phyloP scores from a whole-genome alignment of 2,113 vertebrate species.

The Seriola rivoliana region DNA sequence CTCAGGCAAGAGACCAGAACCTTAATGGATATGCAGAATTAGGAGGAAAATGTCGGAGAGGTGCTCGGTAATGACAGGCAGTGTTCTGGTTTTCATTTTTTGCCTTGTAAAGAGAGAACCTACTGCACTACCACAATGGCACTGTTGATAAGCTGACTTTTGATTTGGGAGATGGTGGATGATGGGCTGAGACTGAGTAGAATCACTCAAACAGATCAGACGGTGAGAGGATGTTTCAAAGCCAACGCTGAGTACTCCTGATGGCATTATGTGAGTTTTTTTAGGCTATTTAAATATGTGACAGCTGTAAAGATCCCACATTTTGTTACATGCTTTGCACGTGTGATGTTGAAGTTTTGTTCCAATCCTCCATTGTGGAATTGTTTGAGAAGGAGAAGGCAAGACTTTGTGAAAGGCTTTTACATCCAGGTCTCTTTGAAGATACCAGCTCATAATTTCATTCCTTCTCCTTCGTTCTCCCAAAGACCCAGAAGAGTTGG shows the following conservation, averaged over 20 bases:
- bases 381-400: conserved; percentile 40
- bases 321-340: conserved; percentile 2
- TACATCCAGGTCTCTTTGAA: conserved; percentile 63
- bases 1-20: conserved; percentile 55
- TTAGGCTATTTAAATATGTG: conserved; percentile 23
- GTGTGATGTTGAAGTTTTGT: conserved; percentile 5
- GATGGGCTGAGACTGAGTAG: conserved; percentile 45
- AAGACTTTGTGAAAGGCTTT: conserved; percentile 48
- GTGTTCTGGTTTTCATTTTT: conserved; percentile 54
- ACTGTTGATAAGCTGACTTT: conserved; percentile 50
- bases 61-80: conserved; percentile 47
- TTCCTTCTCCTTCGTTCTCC: conserved; percentile 19
- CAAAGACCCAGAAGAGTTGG: conserved; percentile 4
- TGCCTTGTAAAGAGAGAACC: conserved; percentile 30
- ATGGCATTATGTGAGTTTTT: conserved; percentile 38
- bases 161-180: conserved; percentile 44
- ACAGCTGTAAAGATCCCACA: conserved; percentile 27
- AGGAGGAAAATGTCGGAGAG: conserved; percentile 51
- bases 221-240: conserved; percentile 43
- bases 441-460: conserved; percentile 49
- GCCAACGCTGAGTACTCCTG: conserved; percentile 12
- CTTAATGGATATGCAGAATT: conserved; percentile 74
- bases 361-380: conserved; percentile 32
- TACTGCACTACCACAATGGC: conserved; percentile 10
- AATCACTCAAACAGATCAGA: conserved; percentile 54